These are phyloP conservation scores for Meteorus cinctellus DNA, from an alignment of 2,888 invertebrate genomes.

Conservation along the genomic window DNA sequence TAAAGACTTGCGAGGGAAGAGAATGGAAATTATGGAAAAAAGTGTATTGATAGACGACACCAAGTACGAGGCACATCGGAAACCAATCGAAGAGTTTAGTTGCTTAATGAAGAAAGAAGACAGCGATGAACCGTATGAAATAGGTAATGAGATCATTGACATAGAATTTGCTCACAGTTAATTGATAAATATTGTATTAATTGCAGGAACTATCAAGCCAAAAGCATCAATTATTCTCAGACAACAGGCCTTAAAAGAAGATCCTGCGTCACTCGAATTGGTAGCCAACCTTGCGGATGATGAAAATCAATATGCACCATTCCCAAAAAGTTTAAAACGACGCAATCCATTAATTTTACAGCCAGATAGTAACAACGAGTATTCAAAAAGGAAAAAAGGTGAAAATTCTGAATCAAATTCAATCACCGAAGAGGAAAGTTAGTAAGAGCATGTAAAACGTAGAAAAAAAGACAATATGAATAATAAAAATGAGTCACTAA, in stretches of 20 bases:
- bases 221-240: conserved; percentile 46
- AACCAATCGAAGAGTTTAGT: conserved; percentile 44
- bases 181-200: conserved; percentile 10
- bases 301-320: conserved; percentile 33
- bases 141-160: background rate
- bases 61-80: conserved; percentile 48
- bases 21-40: conserved; percentile 48
- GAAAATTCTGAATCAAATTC: no score
- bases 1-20: conserved; percentile 46
- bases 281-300: background rate
- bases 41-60: conserved; percentile 51
- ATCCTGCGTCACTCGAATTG: background rate
- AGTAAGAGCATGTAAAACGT: no score
- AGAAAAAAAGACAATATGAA: background rate
- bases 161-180: background rate
- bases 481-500: no score
- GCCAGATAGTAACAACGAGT: background rate
- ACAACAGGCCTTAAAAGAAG: conserved; percentile 11
- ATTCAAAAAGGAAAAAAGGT: no score
- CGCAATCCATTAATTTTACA: conserved; percentile 46
- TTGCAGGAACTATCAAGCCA: conserved; percentile 49
- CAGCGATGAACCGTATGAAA: background rate
- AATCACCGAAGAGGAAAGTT: no score
- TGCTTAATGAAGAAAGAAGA: conserved; percentile 47
- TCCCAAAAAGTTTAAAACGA: conserved; percentile 49